Evolutionary conservation across 1,140 invertebrate genomes (phyloP).

Genomic region (Dreissena polymorpha): DNA sequence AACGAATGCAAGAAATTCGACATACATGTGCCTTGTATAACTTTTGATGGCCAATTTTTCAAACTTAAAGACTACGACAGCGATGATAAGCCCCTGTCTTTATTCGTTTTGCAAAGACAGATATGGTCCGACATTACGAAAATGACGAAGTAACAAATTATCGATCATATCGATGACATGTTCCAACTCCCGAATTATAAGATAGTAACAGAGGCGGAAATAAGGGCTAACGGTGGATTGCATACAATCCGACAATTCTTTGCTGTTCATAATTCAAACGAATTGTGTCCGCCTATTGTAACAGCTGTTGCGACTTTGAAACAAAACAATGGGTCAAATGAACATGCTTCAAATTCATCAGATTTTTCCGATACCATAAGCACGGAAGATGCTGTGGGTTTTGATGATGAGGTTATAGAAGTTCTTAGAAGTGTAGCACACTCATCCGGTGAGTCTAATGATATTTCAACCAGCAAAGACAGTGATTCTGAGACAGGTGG

Average conservation of each 20-base stretch:
- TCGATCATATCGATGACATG: no score
- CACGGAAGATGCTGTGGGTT: no score
- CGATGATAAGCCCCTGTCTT: no score
- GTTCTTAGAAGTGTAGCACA: no score
- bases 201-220: neutral
- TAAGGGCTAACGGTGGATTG: neutral
- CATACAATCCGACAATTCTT: neutral
- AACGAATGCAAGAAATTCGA: neutral
- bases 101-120: no score
- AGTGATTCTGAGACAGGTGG: no score
- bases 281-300: neutral
- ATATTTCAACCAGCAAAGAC: no score
- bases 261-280: neutral
- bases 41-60: conserved; percentile 26
- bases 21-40: conserved; percentile 1
- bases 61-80: neutral
- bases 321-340: neutral
- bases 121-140: no score
- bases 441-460: no score
- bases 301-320: neutral
- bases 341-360: neutral
- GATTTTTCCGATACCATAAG: neutral
- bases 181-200: neutral
- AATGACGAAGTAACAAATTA: no score
- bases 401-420: no score